A percentile compares a stretch with the other conserved stretches of the same genome.
These are phyloP conservation scores for Eulacestoma nigropectus DNA, from an alignment of 2,113 vertebrate species.

Conservation along the genomic window DNA sequence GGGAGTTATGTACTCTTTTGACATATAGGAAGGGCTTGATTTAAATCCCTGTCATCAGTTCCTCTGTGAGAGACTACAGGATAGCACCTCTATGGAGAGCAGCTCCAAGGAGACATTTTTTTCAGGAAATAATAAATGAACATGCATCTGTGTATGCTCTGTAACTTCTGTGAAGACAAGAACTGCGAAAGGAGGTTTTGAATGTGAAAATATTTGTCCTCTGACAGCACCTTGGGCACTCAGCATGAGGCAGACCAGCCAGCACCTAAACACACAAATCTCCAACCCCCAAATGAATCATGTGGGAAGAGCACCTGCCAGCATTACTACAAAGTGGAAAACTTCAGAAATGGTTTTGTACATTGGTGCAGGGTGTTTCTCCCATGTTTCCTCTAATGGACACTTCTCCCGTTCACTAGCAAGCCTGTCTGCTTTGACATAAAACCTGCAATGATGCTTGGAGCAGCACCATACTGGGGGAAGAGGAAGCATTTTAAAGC, in stretches of 20 bases:
- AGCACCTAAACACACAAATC: not conserved
- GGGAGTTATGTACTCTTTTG: not conserved
- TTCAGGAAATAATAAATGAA: constrained; percentile 3
- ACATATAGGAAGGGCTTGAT: not conserved
- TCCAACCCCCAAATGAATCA: not conserved
- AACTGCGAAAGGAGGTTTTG: not conserved
- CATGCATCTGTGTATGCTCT: not conserved
- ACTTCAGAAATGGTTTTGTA: not conserved
- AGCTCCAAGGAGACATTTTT: not conserved
- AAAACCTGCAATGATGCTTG: not conserved
- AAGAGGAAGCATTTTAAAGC: not conserved
- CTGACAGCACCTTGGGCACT: not conserved
- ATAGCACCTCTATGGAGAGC: not conserved
- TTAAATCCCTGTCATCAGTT: not conserved
- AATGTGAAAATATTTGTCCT: not conserved
- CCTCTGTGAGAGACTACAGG: not conserved
- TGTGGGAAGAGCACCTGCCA: not conserved
- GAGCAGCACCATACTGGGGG: not conserved
- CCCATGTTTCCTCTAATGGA: not conserved
- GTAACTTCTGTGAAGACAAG: not conserved
- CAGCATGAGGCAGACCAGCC: not conserved
- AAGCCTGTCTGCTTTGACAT: not conserved
- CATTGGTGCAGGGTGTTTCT: not conserved
- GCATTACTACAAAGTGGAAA: not conserved
- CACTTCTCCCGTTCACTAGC: not conserved